phyloP scores from a whole-genome alignment of 2,888 invertebrate species.

The Hemaris fuciformis region DNA sequence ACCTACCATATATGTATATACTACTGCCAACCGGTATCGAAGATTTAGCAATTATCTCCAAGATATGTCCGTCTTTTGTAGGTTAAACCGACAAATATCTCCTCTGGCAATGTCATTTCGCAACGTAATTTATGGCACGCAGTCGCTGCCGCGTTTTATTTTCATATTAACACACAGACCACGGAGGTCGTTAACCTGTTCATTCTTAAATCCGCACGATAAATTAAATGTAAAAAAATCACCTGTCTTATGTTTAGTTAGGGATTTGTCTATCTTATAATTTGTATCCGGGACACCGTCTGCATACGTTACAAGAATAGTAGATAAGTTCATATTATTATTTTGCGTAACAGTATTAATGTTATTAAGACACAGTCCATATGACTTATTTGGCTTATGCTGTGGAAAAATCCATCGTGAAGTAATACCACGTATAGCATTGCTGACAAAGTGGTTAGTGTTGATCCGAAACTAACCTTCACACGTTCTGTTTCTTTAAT shows the following conservation, averaged over 20 bases:
- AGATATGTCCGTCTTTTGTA: not conserved
- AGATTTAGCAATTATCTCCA: not conserved
- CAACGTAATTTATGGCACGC: slow-evolving; percentile 10
- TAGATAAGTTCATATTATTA: too few species aligned
- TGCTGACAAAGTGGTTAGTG: too few species aligned
- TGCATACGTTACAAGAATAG: not conserved
- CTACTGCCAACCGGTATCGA: not conserved
- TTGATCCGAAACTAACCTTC: too few species aligned
- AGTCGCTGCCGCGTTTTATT: slow-evolving; percentile 9
- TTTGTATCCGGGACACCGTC: not conserved
- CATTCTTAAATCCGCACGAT: slow-evolving; percentile 38
- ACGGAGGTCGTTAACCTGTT: slow-evolving; percentile 46
- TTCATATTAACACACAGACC: slow-evolving; percentile 38
- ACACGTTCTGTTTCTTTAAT: too few species aligned
- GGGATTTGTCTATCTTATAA: not conserved
- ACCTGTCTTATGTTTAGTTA: not conserved
- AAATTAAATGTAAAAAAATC: not conserved
- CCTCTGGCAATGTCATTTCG: slow-evolving; percentile 6
- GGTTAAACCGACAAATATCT: slow-evolving; percentile 5
- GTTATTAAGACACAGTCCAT: too few species aligned
- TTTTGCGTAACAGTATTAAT: too few species aligned
- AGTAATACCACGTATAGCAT: too few species aligned
- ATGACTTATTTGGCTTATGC: too few species aligned
- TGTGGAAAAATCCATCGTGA: too few species aligned
- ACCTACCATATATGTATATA: not conserved